These are phyloP conservation scores for Drosophila neotestacea DNA, from an alignment of 2,888 invertebrate species.

Conservation along the genomic window DNA sequence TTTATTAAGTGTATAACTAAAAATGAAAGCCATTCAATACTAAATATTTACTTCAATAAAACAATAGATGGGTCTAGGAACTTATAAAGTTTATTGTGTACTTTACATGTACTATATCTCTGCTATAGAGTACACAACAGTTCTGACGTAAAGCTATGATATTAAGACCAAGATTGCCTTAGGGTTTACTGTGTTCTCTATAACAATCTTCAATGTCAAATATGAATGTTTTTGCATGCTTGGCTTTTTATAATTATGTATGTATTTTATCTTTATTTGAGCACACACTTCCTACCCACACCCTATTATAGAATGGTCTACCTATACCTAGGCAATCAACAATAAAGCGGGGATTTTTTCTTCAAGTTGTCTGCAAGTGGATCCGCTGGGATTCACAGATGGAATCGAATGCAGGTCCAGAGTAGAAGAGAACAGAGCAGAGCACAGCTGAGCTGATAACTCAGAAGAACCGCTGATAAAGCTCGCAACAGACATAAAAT, in stretches of 20 bases:
- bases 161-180: background rate
- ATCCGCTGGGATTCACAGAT: slow-evolving; percentile 37
- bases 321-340: slow-evolving; percentile 7
- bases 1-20: too few species aligned
- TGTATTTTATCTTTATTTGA: background rate
- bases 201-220: background rate
- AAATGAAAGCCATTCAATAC: too few species aligned
- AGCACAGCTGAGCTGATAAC: slow-evolving; percentile 30
- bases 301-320: slow-evolving; percentile 5
- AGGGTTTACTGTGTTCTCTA: background rate
- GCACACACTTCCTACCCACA: background rate
- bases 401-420: slow-evolving; percentile 5
- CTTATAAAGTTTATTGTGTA: background rate
- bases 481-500: slow-evolving; percentile 7
- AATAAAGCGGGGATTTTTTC: slow-evolving; percentile 36
- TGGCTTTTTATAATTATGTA: background rate
- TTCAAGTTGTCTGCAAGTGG: background rate
- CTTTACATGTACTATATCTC: background rate
- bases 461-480: slow-evolving; percentile 21
- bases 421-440: background rate
- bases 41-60: background rate
- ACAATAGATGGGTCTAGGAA: background rate
- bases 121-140: background rate
- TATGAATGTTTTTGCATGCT: background rate
- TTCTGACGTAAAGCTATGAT: background rate